A percentile compares a stretch with the other conserved stretches of the same genome.
Evolutionary conservation across 1,140 invertebrate genomes (phyloP).

Genomic region (Bombus cullumanus): DNA sequence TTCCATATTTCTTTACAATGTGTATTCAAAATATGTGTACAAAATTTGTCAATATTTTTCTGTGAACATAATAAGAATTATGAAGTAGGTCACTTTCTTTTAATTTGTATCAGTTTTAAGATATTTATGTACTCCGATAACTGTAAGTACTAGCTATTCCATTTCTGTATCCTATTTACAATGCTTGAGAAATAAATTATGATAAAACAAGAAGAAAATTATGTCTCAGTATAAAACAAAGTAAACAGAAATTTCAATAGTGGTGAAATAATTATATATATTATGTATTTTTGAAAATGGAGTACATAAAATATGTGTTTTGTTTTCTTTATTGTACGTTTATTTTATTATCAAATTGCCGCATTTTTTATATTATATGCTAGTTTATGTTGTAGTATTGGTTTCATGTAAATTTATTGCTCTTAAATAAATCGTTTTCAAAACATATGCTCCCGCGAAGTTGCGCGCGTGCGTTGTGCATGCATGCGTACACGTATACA

Average conservation of each 20-base stretch:
- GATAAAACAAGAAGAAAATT: neutral
- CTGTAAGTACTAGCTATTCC: neutral
- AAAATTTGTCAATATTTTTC: neutral
- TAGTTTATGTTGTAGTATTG: neutral
- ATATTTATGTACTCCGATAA: neutral
- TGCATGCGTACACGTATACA: conserved; percentile 21
- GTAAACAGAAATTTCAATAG: neutral
- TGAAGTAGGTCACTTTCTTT: neutral
- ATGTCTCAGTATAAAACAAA: neutral
- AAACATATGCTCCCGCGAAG: conserved; percentile 46
- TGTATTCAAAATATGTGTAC: neutral
- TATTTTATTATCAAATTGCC: neutral
- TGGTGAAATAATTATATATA: neutral
- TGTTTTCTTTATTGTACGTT: neutral
- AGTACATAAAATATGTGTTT: neutral
- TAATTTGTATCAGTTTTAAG: neutral
- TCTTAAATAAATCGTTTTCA: conserved; percentile 13
- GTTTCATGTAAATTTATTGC: neutral
- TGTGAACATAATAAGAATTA: too few relatives aligned
- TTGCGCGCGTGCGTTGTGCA: conserved; percentile 34
- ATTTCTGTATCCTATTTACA: neutral
- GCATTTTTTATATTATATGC: neutral
- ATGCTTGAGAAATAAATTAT: neutral
- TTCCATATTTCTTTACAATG: neutral
- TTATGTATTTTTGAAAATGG: neutral